These are phyloP conservation scores for Stenolophus ochropezus DNA, from an alignment of 2,888 invertebrate genomes.

Conservation along the genomic window DNA sequence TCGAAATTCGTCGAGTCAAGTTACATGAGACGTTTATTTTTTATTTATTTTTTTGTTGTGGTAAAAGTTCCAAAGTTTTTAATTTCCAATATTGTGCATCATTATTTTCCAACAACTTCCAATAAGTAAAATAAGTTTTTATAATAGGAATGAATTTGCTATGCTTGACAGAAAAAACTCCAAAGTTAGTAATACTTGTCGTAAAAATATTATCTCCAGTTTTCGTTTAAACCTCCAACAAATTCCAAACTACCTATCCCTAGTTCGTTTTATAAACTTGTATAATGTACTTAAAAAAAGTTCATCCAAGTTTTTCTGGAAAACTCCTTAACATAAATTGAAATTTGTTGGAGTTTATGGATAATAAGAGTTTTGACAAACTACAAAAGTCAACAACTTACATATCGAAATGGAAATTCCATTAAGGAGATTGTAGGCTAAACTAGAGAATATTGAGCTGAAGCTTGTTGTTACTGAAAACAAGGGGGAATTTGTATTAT, in stretches of 20 bases:
- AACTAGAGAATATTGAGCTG: neutral
- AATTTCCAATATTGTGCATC: no score
- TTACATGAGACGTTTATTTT: no score
- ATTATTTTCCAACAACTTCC: neutral
- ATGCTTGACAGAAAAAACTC: neutral
- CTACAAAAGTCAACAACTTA: constrained; percentile 33
- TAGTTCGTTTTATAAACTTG: constrained; percentile 23
- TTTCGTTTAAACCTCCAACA: constrained; percentile 3
- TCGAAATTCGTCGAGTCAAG: no score
- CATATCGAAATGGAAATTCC: constrained; percentile 7
- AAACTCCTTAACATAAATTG: constrained; percentile 28
- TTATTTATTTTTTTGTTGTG: no score
- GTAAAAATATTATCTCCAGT: constrained; percentile 2
- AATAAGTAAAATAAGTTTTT: neutral
- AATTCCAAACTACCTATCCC: constrained; percentile 2
- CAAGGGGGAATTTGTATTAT: constrained; percentile 11
- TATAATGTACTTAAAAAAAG: constrained; percentile 21
- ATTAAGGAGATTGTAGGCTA: neutral
- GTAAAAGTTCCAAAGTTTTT: no score
- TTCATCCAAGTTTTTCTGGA: constrained; percentile 29
- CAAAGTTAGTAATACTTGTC: neutral
- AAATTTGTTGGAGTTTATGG: constrained; percentile 20
- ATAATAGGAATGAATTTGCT: neutral
- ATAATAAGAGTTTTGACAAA: constrained; percentile 16
- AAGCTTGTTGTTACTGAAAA: constrained; percentile 20